A percentile compares a stretch with the other conserved stretches of the same genome.
Evolutionary conservation across 1,140 invertebrate species (phyloP).

Genomic region (Archivesica marissinica): DNA sequence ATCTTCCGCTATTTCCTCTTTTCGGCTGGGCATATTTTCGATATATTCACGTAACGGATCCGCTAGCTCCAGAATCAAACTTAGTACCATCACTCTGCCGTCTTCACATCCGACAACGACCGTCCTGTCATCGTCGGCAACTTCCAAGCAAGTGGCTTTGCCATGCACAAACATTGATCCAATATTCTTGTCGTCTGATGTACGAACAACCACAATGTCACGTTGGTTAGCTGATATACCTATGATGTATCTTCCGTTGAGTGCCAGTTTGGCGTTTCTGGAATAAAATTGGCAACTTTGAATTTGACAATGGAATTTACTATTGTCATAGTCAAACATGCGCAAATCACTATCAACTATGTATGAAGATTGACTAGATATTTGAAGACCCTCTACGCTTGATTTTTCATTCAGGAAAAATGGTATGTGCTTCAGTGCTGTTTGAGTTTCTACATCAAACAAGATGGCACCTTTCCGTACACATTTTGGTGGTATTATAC

Average conservation of each 20-base stretch:
- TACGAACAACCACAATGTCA: conserved; percentile 69
- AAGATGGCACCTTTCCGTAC: conserved; percentile 74
- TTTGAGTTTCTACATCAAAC: conserved; percentile 69
- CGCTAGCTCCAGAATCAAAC: conserved; percentile 73
- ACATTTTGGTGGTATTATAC: conserved; percentile 63
- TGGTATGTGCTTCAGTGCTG: conserved; percentile 69
- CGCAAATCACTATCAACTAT: conserved; percentile 69
- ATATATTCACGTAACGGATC: conserved; percentile 77
- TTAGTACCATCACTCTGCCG: conserved; percentile 77
- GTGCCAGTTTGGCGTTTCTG: conserved; percentile 57
- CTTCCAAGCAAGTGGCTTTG: conserved; percentile 69
- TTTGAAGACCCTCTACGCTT: conserved; percentile 50
- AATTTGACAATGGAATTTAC: conserved; percentile 45
- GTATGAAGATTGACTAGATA: conserved; percentile 64
- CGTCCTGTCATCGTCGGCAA: conserved; percentile 80
- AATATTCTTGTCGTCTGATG: conserved; percentile 68
- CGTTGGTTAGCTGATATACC: conserved; percentile 66
- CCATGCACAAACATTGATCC: conserved; percentile 77
- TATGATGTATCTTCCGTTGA: conserved; percentile 75
- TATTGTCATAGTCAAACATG: conserved; percentile 63
- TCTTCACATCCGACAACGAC: conserved; percentile 79
- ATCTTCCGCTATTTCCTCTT: conserved; percentile 5
- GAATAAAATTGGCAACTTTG: conserved; percentile 57
- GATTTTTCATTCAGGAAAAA: conserved; percentile 63
- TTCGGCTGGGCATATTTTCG: conserved; percentile 71